These are phyloP conservation scores for Lordiphosa andalusiaca DNA, from an alignment of 2,888 invertebrate species.

Conservation along the genomic window DNA sequence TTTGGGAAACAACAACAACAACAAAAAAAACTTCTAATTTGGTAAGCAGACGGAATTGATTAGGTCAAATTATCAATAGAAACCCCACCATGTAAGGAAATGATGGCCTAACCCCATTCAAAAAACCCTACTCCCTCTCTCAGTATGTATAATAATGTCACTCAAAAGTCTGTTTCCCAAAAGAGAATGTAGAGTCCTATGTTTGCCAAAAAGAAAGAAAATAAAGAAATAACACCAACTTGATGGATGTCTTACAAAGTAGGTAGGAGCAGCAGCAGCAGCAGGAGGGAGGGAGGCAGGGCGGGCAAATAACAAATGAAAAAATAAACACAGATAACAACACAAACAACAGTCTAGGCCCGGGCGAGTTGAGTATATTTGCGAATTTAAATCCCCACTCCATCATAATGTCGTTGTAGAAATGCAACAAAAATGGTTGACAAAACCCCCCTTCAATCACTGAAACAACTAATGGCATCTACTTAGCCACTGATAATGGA, in stretches of 20 bases:
- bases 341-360: background rate
- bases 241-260: slow-evolving; percentile 22
- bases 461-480: background rate
- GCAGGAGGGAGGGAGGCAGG: background rate
- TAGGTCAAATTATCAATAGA: slow-evolving; percentile 47
- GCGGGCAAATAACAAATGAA: slow-evolving; percentile 15
- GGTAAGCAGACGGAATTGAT: slow-evolving; percentile 35
- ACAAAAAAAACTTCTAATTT: slow-evolving; percentile 24
- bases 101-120: no score
- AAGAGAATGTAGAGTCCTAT: slow-evolving; percentile 6
- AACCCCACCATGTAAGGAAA: background rate
- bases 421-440: slow-evolving; percentile 32
- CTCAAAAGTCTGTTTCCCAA: slow-evolving; percentile 1
- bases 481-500: slow-evolving; percentile 6
- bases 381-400: slow-evolving; percentile 20
- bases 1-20: slow-evolving; percentile 10
- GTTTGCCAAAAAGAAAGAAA: background rate
- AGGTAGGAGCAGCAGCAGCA: background rate
- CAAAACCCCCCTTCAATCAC: slow-evolving; percentile 4
- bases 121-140: background rate
- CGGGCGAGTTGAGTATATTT: background rate
- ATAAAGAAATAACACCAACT: background rate
- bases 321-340: slow-evolving; percentile 22
- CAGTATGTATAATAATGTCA: slow-evolving; percentile 2
- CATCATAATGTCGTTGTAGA: slow-evolving; percentile 31